These are phyloP conservation scores for Agrypnia vestita DNA, from an alignment of 1,140 invertebrate genomes.

Conservation along the genomic window DNA sequence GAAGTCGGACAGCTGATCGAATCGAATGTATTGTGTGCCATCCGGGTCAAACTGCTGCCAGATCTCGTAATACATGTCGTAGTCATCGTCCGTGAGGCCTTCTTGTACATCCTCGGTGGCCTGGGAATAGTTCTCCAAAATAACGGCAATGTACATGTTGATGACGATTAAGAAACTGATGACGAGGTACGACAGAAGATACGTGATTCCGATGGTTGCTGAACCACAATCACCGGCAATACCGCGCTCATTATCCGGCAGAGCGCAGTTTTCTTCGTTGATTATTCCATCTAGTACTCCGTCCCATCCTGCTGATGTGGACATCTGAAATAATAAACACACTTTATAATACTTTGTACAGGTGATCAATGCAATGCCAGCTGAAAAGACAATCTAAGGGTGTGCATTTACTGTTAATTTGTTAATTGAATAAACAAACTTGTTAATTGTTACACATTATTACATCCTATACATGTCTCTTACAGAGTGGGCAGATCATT, in stretches of 20 bases:
- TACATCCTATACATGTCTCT: no score
- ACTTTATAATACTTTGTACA: no score
- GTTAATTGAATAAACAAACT: no score
- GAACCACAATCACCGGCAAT: slow-evolving; percentile 93
- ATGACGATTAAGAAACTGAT: slow-evolving; percentile 99
- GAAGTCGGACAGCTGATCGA: slow-evolving; percentile 95
- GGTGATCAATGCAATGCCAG: no score
- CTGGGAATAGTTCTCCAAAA: slow-evolving; percentile 98
- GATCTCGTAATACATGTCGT: slow-evolving; percentile 99
- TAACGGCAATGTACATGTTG: slow-evolving; percentile 99
- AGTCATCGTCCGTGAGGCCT: slow-evolving; percentile 97
- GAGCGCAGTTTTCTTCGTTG: slow-evolving; percentile 93
- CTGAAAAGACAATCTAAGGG: no score
- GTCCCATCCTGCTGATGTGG: slow-evolving; percentile 98
- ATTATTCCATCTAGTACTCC: slow-evolving; percentile 96
- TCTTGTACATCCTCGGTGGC: slow-evolving; percentile 99
- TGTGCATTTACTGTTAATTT: no score
- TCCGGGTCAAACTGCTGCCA: slow-evolving; percentile 99
- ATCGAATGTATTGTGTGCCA: slow-evolving; percentile 96
- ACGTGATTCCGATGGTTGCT: slow-evolving; percentile 94
- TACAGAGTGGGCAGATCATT: no score
- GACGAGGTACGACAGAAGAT: slow-evolving; percentile 95
- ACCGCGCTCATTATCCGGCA: slow-evolving; percentile 89
- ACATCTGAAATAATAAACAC: slow-evolving; percentile 82
- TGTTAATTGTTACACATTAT: no score